Conservation (phyloP, 2,113 vertebrate species). For the Pseudorhombus dupliciocellatus region DNA sequence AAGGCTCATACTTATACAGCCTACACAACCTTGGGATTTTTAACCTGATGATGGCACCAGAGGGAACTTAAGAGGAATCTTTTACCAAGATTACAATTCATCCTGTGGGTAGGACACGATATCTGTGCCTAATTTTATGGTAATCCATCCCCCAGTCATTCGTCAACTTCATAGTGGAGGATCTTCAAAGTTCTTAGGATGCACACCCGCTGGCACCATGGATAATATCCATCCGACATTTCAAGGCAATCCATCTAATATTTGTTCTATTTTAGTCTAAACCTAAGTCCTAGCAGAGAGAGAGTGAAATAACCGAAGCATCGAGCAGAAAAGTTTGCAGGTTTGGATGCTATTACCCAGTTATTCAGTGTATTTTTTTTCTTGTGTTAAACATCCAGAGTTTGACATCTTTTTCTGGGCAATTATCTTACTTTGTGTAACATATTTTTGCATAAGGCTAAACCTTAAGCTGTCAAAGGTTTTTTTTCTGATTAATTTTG, state of each 20-base stretch:
- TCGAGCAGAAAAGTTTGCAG: background rate
- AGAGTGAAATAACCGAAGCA: background rate
- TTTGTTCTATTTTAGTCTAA: background rate
- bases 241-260: background rate
- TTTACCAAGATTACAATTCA: background rate
- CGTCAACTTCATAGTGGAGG: background rate
- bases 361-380: background rate
- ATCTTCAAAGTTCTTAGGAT: background rate
- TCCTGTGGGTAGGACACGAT: background rate
- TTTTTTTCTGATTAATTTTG: constrained; percentile 10
- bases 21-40: background rate
- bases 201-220: background rate
- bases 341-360: background rate
- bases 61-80: background rate
- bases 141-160: background rate
- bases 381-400: background rate
- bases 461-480: constrained; percentile 16
- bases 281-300: background rate
- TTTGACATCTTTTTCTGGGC: background rate
- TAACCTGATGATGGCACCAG: background rate
- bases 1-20: no score
- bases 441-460: background rate
- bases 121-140: background rate
- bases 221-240: background rate
- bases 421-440: background rate